Percentiles rank a stretch among this genome's conserved stretches.
phyloP scores from a whole-genome alignment of 2,113 vertebrate genomes.

The Corythornis cristatus region DNA sequence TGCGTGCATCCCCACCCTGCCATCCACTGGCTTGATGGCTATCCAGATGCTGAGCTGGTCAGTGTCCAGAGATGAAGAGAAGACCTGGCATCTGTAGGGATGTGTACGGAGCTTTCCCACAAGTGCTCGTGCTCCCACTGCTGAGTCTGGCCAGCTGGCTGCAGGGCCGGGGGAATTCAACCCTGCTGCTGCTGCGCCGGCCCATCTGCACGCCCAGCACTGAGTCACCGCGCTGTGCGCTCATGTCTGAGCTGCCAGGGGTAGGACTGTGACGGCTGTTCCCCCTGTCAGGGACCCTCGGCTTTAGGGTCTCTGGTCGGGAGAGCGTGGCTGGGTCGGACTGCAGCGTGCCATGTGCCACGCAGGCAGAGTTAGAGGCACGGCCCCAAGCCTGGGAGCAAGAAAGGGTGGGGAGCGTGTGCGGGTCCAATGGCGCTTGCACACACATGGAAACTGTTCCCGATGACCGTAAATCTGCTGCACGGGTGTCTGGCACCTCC shows the following conservation, averaged over 20 bases:
- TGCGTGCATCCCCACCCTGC: not conserved
- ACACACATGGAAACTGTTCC: constrained; percentile 7
- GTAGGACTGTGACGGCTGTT: fast-evolving
- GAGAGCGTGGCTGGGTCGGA: fast-evolving
- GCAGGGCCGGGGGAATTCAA: not conserved
- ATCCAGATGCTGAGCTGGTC: not conserved
- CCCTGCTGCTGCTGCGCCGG: not conserved
- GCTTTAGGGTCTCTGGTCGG: fast-evolving
- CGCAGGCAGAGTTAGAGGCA: not conserved
- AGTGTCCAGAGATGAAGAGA: not conserved
- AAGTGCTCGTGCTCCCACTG: fast-evolving
- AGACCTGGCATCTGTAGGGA: too few species aligned
- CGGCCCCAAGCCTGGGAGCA: not conserved
- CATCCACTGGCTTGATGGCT: fast-evolving
- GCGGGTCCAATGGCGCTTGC: not conserved
- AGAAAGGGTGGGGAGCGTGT: not conserved
- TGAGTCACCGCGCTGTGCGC: not conserved
- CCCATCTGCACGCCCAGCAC: not conserved
- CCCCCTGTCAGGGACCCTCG: fast-evolving
- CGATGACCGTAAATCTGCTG: not conserved
- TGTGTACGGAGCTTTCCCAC: not conserved
- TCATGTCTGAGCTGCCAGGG: not conserved
- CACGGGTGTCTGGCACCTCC: not conserved
- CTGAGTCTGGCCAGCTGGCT: not conserved
- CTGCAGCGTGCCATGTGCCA: fast-evolving